Base-by-base conservation (phyloP, 30 jellyfish, hydroid and myxozoan species). In the Cassiopea andromeda region DNA sequence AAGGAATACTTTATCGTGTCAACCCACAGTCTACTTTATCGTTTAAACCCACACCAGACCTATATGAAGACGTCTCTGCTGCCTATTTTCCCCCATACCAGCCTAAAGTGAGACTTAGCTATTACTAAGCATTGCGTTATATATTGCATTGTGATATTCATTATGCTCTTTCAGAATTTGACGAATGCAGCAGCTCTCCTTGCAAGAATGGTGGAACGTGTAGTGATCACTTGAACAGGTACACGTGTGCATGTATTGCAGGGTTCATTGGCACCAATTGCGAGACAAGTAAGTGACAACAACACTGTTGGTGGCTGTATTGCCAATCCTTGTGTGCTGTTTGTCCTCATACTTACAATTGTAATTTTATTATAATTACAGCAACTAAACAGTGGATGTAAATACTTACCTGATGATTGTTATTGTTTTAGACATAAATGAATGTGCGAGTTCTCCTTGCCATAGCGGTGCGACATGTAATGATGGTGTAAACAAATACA, bases 141-240 rank as follows among this genome's bases (percentile, higher is more conserved):
- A 1, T 2, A 8, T 61, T 13, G 7, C 14, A 61, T 8, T 17
- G 43, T 1, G 43, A 13, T 3, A 61, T 6, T 4, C 27, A 4
- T 61, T 27, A 1, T 9, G 6, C 4, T 38, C 2, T 72, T 72
- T 46, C 60, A 72, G 81, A 72, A 2, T 7, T 72, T 2, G 27
- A 72, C n/a, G 81, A 72, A 72, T 72, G 81, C 44, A 46, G 60
- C 81, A 72, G 81, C 54, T 78, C 87, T 12, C 87, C 87, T 58
- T 78, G 87, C 60, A 44, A 78, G 49, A 78, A 78, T 44, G 87
- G 75, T 78, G 87, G 87, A 78, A 50, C 17, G 14, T 78, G 87
- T 58, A 19, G 54, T 7, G 71, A 58, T 48, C 60, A 58, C 27
- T 14, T 60, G 17, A 60, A 60, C 71, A 50, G 16, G 49, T 78